Percentiles rank a stretch among this genome's conserved stretches.
Conservation (phyloP, 1,140 invertebrate species). For the Matsumurasca onukii region DNA sequence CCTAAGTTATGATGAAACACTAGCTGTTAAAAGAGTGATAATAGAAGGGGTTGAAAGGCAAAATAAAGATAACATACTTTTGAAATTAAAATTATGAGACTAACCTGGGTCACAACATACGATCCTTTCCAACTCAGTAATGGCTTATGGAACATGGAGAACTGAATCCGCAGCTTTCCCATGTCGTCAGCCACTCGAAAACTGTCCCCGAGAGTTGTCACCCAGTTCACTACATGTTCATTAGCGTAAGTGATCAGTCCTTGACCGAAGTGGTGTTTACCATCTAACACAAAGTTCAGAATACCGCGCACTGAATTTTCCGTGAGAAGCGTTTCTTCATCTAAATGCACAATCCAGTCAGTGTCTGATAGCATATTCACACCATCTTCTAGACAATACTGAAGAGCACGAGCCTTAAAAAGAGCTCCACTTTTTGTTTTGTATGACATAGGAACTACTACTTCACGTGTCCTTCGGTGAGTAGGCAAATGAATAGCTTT, state of each 20-base stretch:
- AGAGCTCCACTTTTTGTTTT: constrained; percentile 86
- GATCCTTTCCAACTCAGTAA: constrained; percentile 98
- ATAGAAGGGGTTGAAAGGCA: too few relatives aligned
- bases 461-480: constrained; percentile 70
- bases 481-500: constrained; percentile 77
- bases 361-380: constrained; percentile 84
- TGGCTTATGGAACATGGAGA: constrained; percentile 92
- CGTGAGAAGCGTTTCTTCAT: constrained; percentile 95
- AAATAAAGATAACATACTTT: too few relatives aligned
- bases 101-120: constrained; percentile 89
- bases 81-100: too few relatives aligned
- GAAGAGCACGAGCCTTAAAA: constrained; percentile 93
- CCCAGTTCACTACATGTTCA: constrained; percentile 94
- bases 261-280: constrained; percentile 95
- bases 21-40: too few relatives aligned
- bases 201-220: constrained; percentile 94
- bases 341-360: constrained; percentile 97
- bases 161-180: constrained; percentile 93
- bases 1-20: too few relatives aligned
- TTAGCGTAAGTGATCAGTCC: constrained; percentile 98
- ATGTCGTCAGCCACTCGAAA: constrained; percentile 97
- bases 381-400: constrained; percentile 92
- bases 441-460: constrained; percentile 85
- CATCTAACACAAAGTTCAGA: constrained; percentile 93
- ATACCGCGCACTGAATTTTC: constrained; percentile 90